Percentiles rank a stretch among this genome's conserved stretches.
phyloP scores from a whole-genome alignment of 2,797 vertebrate species.

The Poecile montanus region DNA sequence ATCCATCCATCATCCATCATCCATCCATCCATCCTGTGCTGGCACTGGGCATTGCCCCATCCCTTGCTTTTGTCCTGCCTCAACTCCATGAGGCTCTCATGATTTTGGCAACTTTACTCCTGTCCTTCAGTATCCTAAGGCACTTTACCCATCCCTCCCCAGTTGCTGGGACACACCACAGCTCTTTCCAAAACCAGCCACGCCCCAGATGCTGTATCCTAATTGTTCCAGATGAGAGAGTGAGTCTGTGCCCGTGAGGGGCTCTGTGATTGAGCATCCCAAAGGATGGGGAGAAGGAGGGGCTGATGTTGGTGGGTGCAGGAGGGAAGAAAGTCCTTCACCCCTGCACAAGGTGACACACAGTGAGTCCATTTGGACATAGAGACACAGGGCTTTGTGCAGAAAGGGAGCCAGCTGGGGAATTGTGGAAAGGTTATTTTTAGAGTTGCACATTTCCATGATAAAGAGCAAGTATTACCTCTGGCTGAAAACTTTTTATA shows the following conservation, averaged over 20 bases:
- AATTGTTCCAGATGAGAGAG: not conserved
- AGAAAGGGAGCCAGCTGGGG: not conserved
- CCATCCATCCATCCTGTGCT: not conserved
- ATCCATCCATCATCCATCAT: no score
- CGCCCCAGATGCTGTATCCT: not conserved
- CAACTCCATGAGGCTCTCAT: not conserved
- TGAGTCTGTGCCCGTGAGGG: rapidly evolving
- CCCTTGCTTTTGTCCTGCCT: not conserved
- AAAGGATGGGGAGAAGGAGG: not conserved
- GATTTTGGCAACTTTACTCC: not conserved
- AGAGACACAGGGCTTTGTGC: not conserved
- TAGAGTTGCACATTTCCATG: constrained; percentile 1
- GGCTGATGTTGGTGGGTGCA: not conserved
- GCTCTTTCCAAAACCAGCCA: not conserved
- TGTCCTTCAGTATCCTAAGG: not conserved
- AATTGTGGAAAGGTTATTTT: constrained; percentile 18
- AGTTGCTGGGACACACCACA: not conserved
- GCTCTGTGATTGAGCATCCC: not conserved
- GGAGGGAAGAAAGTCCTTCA: not conserved
- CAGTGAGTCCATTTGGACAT: not conserved
- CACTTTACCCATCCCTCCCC: not conserved
- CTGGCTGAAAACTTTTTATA: not conserved
- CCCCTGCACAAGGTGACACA: not conserved
- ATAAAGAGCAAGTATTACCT: constrained; percentile 31
- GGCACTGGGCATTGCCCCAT: not conserved